These are phyloP conservation scores for Sebastes fasciatus DNA, from an alignment of 2,113 vertebrate genomes.

Conservation along the genomic window DNA sequence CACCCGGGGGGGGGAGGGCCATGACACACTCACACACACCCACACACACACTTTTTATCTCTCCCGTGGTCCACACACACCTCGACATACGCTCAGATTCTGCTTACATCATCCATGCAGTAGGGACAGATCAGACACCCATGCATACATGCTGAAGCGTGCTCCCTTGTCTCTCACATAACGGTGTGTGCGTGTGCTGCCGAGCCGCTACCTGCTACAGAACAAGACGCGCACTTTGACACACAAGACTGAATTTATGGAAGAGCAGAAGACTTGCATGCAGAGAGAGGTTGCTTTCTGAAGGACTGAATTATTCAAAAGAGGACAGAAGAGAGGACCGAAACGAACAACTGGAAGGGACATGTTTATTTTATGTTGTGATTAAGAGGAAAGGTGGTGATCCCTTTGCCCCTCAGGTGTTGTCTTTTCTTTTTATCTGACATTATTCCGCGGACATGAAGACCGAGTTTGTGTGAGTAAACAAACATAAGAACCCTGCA, in stretches of 20 bases:
- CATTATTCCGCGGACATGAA: slow-evolving; percentile 30
- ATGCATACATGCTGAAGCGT: slow-evolving; percentile 49
- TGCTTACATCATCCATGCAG: slow-evolving; percentile 74
- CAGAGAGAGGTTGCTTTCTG: slow-evolving; percentile 3
- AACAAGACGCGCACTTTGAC: slow-evolving; percentile 35
- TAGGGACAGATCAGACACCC: slow-evolving; percentile 55
- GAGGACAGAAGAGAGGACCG: slow-evolving; percentile 8
- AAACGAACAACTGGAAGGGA: background rate
- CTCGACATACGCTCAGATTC: slow-evolving; percentile 48
- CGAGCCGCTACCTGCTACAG: slow-evolving; percentile 22
- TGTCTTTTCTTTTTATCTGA: slow-evolving; percentile 3
- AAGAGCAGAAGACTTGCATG: slow-evolving; percentile 9
- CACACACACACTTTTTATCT: slow-evolving; percentile 30
- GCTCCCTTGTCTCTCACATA: slow-evolving; percentile 27
- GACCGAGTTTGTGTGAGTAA: slow-evolving; percentile 46
- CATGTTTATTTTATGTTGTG: slow-evolving; percentile 12
- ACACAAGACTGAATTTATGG: slow-evolving; percentile 13
- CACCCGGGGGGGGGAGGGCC: slow-evolving; percentile 69
- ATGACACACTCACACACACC: slow-evolving; percentile 56
- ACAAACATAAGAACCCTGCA: slow-evolving; percentile 3
- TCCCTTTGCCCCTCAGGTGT: slow-evolving; percentile 22
- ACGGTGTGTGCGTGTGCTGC: slow-evolving; percentile 9
- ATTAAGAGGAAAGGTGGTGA: slow-evolving; percentile 20
- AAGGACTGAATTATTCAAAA: slow-evolving; percentile 36
- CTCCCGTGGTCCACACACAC: slow-evolving; percentile 59